phyloP scores from a whole-genome alignment of 1,140 invertebrate genomes.

The Heliconius congener region DNA sequence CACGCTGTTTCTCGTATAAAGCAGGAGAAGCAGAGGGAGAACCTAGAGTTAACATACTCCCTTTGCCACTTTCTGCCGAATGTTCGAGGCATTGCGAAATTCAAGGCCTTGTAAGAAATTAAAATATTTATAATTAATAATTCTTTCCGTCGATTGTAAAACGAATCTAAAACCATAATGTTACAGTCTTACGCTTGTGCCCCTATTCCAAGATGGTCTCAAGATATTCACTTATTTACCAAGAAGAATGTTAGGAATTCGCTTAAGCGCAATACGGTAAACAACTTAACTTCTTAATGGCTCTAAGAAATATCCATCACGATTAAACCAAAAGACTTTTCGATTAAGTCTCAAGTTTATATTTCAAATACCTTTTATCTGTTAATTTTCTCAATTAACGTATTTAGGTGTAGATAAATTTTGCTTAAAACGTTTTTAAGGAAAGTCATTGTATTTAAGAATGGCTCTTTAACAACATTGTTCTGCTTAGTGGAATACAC shows the following conservation, averaged over 20 bases:
- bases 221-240: background rate
- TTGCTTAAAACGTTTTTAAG: conserved; percentile 16
- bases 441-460: background rate
- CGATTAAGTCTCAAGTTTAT: background rate
- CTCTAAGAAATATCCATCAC: conserved; percentile 6
- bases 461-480: background rate
- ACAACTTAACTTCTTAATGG: conserved; percentile 8
- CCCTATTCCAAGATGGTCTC: no score
- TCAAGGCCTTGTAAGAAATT: no score
- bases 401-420: conserved; percentile 7
- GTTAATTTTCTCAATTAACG: conserved; percentile 30
- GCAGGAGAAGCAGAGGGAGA: no score
- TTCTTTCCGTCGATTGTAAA: no score
- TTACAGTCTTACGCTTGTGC: no score
- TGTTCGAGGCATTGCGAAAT: no score
- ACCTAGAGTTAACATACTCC: no score
- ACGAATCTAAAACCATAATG: no score
- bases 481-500: no score
- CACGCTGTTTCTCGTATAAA: no score
- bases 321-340: conserved; percentile 6
- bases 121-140: no score
- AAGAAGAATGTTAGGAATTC: background rate
- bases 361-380: conserved; percentile 20
- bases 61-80: no score
- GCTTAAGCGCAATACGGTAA: background rate